These are phyloP conservation scores for Embiotoca jacksoni DNA, from an alignment of 2,113 vertebrate genomes.

Conservation along the genomic window DNA sequence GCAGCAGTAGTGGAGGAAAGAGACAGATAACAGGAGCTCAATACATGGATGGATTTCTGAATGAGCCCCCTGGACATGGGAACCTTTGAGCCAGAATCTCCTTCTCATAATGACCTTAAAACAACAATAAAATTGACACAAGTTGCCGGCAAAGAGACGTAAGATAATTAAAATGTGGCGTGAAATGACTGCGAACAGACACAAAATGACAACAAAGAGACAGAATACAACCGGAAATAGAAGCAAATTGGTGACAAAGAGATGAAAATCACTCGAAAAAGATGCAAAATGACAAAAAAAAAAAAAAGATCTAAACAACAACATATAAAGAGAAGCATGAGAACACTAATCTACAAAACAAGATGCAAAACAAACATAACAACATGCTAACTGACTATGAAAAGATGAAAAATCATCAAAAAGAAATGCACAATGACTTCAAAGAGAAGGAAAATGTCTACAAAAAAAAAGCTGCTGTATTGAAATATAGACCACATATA, in stretches of 20 bases:
- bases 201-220: background rate
- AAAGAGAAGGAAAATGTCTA: background rate
- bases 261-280: background rate
- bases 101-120: background rate
- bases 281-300: background rate
- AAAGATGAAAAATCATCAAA: too few species aligned
- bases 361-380: background rate
- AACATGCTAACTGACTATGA: background rate
- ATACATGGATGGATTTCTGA: slow-evolving; percentile 1
- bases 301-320: background rate
- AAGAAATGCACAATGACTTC: background rate
- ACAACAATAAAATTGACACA: background rate
- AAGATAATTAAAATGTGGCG: background rate
- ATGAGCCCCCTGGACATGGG: background rate
- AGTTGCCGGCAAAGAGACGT: background rate
- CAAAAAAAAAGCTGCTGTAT: too few species aligned
- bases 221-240: background rate
- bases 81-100: background rate
- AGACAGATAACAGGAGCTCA: slow-evolving; percentile 36
- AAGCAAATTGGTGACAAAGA: background rate
- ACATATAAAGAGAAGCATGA: background rate
- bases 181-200: background rate
- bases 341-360: too few species aligned
- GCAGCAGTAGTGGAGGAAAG: slow-evolving; percentile 5
- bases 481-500: too few species aligned